These are phyloP conservation scores for Cecropterus lyciades DNA, from an alignment of 1,140 invertebrate genomes.

Conservation along the genomic window DNA sequence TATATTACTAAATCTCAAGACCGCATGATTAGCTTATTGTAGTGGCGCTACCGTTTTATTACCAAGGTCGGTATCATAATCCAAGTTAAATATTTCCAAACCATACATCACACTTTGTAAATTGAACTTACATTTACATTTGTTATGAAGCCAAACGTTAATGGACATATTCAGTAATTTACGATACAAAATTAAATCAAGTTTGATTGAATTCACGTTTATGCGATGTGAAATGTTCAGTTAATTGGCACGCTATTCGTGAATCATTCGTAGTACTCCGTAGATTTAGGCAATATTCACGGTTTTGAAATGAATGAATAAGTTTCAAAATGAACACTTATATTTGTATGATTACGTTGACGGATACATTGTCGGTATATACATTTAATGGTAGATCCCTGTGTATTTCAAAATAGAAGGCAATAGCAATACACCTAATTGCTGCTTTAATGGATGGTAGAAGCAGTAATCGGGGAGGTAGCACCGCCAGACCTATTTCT, in stretches of 20 bases:
- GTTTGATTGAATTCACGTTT: constrained; percentile 21
- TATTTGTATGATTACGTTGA: too few species aligned
- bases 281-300: too few species aligned
- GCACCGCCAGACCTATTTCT: too few species aligned
- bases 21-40: constrained; percentile 75
- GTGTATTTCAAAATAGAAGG: too few species aligned
- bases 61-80: constrained; percentile 64
- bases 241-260: constrained; percentile 6
- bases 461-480: too few species aligned
- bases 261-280: neutral
- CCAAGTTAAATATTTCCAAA: constrained; percentile 49
- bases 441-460: too few species aligned
- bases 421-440: too few species aligned
- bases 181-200: constrained; percentile 19
- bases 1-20: constrained; percentile 46
- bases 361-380: too few species aligned
- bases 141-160: constrained; percentile 15
- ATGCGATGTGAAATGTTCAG: constrained; percentile 16
- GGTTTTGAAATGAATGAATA: too few species aligned
- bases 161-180: constrained; percentile 14
- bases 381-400: too few species aligned
- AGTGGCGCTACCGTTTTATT: constrained; percentile 68
- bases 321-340: too few species aligned
- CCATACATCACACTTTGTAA: constrained; percentile 11
- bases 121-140: neutral